Conservation (phyloP, 2,888 invertebrate genomes). For the Drosophila helvetica region DNA sequence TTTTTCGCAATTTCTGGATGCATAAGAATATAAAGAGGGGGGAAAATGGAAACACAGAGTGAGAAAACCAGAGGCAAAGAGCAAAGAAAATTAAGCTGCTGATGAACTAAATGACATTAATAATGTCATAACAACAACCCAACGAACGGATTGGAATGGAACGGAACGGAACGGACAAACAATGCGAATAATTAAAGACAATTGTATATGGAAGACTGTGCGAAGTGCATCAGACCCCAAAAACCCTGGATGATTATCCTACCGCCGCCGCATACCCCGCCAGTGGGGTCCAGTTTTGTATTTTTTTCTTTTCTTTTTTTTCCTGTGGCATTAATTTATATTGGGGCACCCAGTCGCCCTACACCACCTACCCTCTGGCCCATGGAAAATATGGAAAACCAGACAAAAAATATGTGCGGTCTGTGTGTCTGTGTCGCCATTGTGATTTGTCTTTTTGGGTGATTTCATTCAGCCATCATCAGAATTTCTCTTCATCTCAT, state of each 20-base stretch:
- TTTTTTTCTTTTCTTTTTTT: slow-evolving; percentile 46
- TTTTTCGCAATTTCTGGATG: neutral
- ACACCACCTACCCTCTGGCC: slow-evolving; percentile 1
- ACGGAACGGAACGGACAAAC: slow-evolving; percentile 11
- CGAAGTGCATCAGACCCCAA: neutral
- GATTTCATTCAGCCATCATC: slow-evolving; percentile 55
- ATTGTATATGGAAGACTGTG: slow-evolving; percentile 48
- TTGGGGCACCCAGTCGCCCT: neutral
- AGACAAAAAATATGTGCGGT: slow-evolving; percentile 45
- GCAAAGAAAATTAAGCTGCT: slow-evolving; percentile 44
- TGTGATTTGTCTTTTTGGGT: slow-evolving; percentile 27
- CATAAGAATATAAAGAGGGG: neutral
- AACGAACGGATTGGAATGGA: neutral
- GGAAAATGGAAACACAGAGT: slow-evolving; percentile 9
- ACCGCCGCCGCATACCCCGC: neutral
- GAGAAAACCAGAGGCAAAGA: neutral
- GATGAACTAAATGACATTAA: slow-evolving; percentile 54
- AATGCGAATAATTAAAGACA: slow-evolving; percentile 57
- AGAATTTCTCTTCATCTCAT: slow-evolving; percentile 14
- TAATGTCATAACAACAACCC: slow-evolving; percentile 21
- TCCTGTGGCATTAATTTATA: slow-evolving; percentile 60
- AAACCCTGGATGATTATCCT: neutral
- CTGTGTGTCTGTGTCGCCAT: slow-evolving; percentile 15
- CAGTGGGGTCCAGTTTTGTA: slow-evolving; percentile 30
- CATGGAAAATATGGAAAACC: slow-evolving; percentile 54